These are phyloP conservation scores for Alauda arvensis DNA, from an alignment of 2,797 vertebrate genomes.

Conservation along the genomic window DNA sequence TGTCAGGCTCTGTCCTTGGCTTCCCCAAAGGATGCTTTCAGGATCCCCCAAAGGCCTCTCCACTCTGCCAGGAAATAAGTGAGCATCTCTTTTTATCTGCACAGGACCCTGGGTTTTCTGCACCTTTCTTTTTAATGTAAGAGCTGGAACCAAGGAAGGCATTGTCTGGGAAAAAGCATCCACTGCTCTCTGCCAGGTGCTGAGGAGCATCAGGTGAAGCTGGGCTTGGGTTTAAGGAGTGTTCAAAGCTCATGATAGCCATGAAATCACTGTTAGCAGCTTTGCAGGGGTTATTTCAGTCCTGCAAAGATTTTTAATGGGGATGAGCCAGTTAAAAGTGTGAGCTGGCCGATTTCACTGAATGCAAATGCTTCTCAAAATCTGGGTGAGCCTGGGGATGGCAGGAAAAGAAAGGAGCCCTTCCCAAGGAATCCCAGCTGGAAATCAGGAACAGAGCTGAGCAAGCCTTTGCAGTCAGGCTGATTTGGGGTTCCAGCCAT, in stretches of 20 bases:
- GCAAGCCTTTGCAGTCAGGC: background rate
- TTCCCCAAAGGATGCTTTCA: background rate
- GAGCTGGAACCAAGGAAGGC: background rate
- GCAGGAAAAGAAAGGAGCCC: background rate
- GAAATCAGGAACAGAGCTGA: background rate
- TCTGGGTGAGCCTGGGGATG: background rate
- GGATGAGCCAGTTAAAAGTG: background rate
- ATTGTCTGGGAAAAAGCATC: background rate
- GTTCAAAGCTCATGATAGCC: background rate
- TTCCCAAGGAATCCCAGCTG: background rate
- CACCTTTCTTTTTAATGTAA: background rate
- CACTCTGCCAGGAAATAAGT: slow-evolving; percentile 23
- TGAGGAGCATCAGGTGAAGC: background rate
- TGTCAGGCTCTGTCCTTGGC: background rate
- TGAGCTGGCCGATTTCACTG: background rate
- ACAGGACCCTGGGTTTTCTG: background rate
- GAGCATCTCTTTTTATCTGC: background rate
- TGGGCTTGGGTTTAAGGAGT: background rate
- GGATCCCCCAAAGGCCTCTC: slow-evolving; percentile 33
- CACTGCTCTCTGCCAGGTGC: background rate
- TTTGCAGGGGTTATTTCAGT: background rate
- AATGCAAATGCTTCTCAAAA: background rate
- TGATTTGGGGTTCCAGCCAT: background rate
- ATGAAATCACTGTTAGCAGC: background rate
- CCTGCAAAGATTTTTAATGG: background rate